Base-by-base conservation (phyloP, 2,113 vertebrate genomes). In the Rhynchomys soricoides region DNA sequence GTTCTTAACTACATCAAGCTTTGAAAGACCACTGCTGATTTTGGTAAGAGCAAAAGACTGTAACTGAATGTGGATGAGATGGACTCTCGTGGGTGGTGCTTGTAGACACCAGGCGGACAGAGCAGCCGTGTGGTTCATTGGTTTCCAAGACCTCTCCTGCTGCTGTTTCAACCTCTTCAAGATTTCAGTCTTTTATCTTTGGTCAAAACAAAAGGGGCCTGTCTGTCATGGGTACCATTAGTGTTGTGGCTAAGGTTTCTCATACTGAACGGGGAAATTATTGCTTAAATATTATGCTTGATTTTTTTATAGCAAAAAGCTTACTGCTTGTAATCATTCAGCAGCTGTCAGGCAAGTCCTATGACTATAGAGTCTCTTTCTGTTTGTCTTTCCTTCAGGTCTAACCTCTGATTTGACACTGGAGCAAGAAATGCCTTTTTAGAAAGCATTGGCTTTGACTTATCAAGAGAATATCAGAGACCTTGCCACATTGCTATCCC, bases 271-370 rank as follows among this genome's bases (percentile, higher is more conserved):
- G 62, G 37, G 16, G 70, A 78, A 64, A 74, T 68, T 66, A 40
- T 93, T 79, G 43, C 52, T 68, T 88, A 40, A 95, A 37, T 34
- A 29, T 82, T 95, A 55, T 74, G 68, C 66, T 93, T 87, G 57
- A 90, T 70, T 77, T 21, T 66, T 62, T 59, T 34, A 43, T 45
- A 88, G 62, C 43, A 90, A 88, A 89, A 11, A 22, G 93, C 2
- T 71, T 70, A 79, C 55, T 94, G 71, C n/a, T 77, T 93, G 43
- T 50, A 89, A 92, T 92, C 55, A 87, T 75, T 93, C 19, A 95
- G 15, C 19, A 43, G 22, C 82, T 74, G 40, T 87, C 73, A 90
- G 24, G 50, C 77, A 68, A 90, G 71, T 66, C 31, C 34, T 0
- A 0, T 66, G 43, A 26, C 85, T 83, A 5, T 50, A 13, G 70